These are phyloP conservation scores for Zosterops pallidus DNA, from an alignment of 2,113 vertebrate genomes.

Conservation along the genomic window DNA sequence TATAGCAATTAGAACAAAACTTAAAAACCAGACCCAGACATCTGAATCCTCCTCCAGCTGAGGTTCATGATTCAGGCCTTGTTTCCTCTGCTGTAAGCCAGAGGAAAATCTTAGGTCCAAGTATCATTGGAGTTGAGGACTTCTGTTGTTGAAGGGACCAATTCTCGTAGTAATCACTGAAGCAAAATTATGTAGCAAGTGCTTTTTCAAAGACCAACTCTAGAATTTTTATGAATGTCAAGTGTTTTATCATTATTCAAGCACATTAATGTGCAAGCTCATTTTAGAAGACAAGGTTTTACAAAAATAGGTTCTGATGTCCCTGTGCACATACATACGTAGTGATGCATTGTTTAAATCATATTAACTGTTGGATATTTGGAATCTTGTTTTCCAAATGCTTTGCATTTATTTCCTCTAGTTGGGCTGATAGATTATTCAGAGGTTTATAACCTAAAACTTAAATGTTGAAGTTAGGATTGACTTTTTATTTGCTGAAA, in stretches of 20 bases:
- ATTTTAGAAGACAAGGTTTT: not conserved
- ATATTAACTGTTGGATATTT: not conserved
- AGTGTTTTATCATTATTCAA: not conserved
- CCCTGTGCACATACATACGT: accelerated
- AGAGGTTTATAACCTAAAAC: not conserved
- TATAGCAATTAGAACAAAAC: not conserved
- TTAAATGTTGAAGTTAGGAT: not conserved
- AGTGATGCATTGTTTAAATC: not conserved
- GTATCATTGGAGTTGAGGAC: not conserved
- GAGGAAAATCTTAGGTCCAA: not conserved
- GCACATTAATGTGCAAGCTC: not conserved
- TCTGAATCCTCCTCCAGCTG: not conserved
- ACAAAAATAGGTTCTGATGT: not conserved
- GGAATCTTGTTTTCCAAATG: not conserved
- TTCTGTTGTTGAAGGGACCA: not conserved
- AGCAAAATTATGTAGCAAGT: not conserved
- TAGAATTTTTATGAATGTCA: not conserved
- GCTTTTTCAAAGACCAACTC: not conserved
- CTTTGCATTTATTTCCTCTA: not conserved
- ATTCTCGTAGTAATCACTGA: not conserved
- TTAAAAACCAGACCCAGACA: not conserved
- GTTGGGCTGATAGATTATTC: not conserved
- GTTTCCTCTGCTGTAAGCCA: not conserved
- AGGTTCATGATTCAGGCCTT: not conserved
- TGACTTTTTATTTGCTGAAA: not conserved